Evolutionary conservation across 2,113 vertebrate species (phyloP).

Genomic region (Willisornis vidua): DNA sequence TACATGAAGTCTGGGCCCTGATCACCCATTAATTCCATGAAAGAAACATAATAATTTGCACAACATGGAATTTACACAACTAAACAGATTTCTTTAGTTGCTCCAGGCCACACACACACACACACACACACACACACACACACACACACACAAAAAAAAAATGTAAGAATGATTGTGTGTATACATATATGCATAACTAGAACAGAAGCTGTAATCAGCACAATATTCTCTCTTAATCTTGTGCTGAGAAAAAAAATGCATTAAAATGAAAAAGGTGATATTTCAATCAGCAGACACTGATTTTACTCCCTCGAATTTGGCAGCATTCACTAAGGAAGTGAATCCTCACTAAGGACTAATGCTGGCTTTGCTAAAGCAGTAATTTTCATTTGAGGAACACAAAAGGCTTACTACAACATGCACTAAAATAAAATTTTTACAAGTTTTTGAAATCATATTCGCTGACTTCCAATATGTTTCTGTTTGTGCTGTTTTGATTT

Average conservation of each 20-base stretch:
- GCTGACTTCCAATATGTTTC: neutral
- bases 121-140: neutral
- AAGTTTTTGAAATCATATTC: neutral
- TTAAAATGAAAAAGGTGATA: neutral
- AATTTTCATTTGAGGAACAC: neutral
- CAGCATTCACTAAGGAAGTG: neutral
- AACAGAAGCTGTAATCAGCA: neutral
- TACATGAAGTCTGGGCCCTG: neutral
- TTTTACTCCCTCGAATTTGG: neutral
- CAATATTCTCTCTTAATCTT: neutral
- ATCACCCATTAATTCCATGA: neutral
- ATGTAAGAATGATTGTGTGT: neutral
- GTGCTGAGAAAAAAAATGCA: neutral
- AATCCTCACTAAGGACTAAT: neutral
- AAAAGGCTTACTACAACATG: neutral
- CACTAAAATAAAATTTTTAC: neutral
- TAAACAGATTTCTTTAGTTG: neutral
- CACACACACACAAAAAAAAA: neutral
- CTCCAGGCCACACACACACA: neutral
- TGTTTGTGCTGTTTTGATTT: neutral
- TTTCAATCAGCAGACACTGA: neutral
- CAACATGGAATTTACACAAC: neutral
- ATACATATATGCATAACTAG: neutral
- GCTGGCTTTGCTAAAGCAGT: neutral
- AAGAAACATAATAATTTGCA: neutral